These are phyloP conservation scores for Ectropis grisescens DNA, from an alignment of 1,140 invertebrate genomes.

Conservation along the genomic window DNA sequence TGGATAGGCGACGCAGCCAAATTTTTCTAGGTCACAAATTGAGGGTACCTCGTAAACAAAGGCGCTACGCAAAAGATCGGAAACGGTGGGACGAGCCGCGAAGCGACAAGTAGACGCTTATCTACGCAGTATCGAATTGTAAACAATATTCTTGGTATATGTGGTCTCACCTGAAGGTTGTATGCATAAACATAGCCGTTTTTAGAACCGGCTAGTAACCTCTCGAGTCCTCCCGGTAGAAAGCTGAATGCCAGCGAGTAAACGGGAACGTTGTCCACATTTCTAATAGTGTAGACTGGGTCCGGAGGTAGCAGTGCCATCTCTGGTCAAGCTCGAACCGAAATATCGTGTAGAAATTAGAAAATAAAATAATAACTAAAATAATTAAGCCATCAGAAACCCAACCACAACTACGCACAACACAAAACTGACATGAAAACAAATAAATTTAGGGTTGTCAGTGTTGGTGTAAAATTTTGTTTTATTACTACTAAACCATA, in stretches of 20 bases:
- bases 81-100: no score
- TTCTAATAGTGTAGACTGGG: slow-evolving; percentile 76
- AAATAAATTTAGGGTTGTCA: slow-evolving; percentile 27
- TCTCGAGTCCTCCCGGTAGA: slow-evolving; percentile 69
- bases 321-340: slow-evolving; percentile 58
- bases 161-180: slow-evolving; percentile 76
- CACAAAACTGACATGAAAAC: slow-evolving; percentile 67
- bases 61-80: slow-evolving; percentile 19
- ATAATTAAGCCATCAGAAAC: slow-evolving; percentile 67
- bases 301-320: slow-evolving; percentile 72
- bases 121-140: slow-evolving; percentile 13
- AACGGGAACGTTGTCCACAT: slow-evolving; percentile 76
- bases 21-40: slow-evolving; percentile 49
- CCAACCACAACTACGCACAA: slow-evolving; percentile 66
- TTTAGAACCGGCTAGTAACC: slow-evolving; percentile 77
- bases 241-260: slow-evolving; percentile 77
- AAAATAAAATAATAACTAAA: slow-evolving; percentile 62
- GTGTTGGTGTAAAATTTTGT: no score
- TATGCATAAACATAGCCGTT: slow-evolving; percentile 79
- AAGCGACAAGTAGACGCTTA: slow-evolving; percentile 25
- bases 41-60: slow-evolving; percentile 44
- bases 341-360: slow-evolving; percentile 48
- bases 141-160: slow-evolving; percentile 32
- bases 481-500: no score
- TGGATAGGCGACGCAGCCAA: neutral